Conservation (phyloP, 2,113 vertebrate genomes). For the Psophia crepitans region DNA sequence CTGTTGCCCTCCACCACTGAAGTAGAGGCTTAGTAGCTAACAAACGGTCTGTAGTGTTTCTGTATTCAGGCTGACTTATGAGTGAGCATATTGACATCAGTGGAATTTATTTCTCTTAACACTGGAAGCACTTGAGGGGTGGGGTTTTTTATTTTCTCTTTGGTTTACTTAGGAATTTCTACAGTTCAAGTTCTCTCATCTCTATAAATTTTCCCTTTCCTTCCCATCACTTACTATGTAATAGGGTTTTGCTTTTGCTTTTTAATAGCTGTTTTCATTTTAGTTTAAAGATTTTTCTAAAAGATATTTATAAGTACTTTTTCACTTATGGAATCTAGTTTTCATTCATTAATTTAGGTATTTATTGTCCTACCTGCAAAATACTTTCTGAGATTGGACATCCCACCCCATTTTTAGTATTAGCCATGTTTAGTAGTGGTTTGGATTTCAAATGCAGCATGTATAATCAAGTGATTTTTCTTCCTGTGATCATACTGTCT, state of each 20-base stretch:
- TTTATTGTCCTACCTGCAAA: background rate
- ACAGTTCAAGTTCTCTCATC: background rate
- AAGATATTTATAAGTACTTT: background rate
- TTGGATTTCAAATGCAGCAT: background rate
- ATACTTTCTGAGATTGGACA: background rate
- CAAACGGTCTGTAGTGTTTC: background rate
- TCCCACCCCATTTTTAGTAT: background rate
- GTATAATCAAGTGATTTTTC: background rate
- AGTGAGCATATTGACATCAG: background rate
- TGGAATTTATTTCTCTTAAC: background rate
- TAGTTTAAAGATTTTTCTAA: background rate
- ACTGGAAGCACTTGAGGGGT: accelerated
- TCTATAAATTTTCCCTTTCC: background rate
- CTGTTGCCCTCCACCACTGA: background rate
- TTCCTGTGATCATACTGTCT: background rate
- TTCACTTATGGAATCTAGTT: background rate
- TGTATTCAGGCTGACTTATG: background rate
- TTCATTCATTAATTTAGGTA: background rate
- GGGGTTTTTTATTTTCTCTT: background rate
- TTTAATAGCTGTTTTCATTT: background rate
- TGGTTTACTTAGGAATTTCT: background rate
- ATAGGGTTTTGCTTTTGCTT: background rate
- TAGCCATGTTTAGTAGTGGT: background rate
- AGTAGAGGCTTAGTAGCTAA: background rate
- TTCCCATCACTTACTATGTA: background rate